phyloP scores from a whole-genome alignment of 30 jellyfish, hydroid and myxozoan genomes.

The Rhopilema esculentum region DNA sequence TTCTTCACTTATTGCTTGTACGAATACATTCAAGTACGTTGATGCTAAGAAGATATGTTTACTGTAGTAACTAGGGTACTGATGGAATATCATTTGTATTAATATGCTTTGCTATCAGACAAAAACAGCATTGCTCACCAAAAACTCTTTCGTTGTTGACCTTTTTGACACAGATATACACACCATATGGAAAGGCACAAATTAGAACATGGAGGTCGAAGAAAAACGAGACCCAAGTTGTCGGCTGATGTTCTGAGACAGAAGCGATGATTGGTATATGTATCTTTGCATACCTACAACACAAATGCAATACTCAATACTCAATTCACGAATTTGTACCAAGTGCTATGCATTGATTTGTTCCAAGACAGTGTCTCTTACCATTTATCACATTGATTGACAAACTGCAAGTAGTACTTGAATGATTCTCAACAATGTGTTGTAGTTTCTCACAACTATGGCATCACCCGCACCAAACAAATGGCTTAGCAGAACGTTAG shows the following conservation, averaged over 20 bases:
- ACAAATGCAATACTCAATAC: too few species aligned
- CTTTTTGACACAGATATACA: conserved; percentile 90
- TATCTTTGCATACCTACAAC: conserved; percentile 91
- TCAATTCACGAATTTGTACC: too few species aligned
- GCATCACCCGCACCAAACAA: background rate
- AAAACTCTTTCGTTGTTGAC: conserved; percentile 94
- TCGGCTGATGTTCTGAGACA: conserved; percentile 99
- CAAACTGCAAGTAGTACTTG: too few species aligned
- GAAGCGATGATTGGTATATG: conserved; percentile 99
- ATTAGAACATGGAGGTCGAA: conserved; percentile 95
- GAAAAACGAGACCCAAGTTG: conserved; percentile 99
- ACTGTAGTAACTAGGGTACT: too few species aligned
- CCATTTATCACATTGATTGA: too few species aligned
- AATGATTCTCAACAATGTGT: too few species aligned
- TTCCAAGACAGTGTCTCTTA: too few species aligned
- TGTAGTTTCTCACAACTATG: too few species aligned
- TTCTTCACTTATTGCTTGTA: background rate
- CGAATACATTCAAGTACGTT: background rate
- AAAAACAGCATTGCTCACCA: conserved; percentile 65
- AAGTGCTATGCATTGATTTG: too few species aligned
- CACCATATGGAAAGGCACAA: conserved; percentile 97
- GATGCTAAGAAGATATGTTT: background rate
- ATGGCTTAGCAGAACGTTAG: background rate
- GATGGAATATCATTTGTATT: too few species aligned
- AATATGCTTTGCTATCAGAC: too few species aligned